Evolutionary conservation across 2,797 vertebrate genomes (phyloP), one percentile per base, ranked within the genome.

Genomic region (Mormyrops attenuatus): DNA sequence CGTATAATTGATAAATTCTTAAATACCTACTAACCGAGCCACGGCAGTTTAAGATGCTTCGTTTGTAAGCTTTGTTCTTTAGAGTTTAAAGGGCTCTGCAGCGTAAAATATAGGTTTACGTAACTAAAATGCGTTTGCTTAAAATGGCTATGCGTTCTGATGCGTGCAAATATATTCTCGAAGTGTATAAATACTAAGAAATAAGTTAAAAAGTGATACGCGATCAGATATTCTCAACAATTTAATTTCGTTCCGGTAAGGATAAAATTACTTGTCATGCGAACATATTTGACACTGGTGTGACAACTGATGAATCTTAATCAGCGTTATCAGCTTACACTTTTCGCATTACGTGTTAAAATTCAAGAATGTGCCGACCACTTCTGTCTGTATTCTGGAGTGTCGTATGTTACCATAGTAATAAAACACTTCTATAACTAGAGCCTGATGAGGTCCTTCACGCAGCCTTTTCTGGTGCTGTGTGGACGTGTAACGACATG

Each of bases 371-470:
- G 91, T 20, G 26, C 77, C 73, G 53, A 90, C 77, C 89, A 88
- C 22, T 86, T 90, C 89, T 89, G 85, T 90, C 88, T 90, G 63
- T 73, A 90, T 91, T 90, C 92, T 92, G 90, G 89, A 91, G 60
- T 89, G 89, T 88, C 89, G 73, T 90, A 57, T 91, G 90, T 94
- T 94, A 94, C 93, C 91, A 93, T 94, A 92, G 93, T 89, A 92
- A 94, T 93, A 85, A 49, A 89, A 89, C 85, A 91, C 91, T 90
- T 86, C 90, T 87, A 55, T 92, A 90, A 92, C 91, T 90, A 90
- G 92, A 88, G 49, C 22, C 44, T 90, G 90, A 90, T 80, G 88
- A 87, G 1, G 53, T 85, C 17, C 88, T 60, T 90, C 69, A 87
- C 90, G 90, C 89, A 87, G 88, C 53, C 85, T 85, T 85, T 53